Conservation (phyloP, 2,113 vertebrate species). For the Sphyrna mokarran region DNA sequence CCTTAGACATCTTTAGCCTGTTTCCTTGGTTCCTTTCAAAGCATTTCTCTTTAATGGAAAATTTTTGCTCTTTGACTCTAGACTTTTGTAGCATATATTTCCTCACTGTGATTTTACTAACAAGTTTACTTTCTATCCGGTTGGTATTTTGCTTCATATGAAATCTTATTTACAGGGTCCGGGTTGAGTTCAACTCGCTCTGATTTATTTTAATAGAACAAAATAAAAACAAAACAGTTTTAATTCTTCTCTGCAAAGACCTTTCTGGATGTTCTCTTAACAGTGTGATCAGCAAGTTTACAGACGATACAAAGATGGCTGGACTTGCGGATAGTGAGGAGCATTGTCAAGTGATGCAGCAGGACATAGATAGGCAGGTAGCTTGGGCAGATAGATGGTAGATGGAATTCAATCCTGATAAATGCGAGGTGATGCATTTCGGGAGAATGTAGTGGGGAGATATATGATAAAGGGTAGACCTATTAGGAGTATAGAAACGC, state of each 20-base stretch:
- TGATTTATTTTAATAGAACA: not conserved
- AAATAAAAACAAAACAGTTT: not conserved
- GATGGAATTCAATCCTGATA: too few relatives aligned
- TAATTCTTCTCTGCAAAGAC: not conserved
- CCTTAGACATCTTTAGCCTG: not conserved
- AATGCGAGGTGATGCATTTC: too few relatives aligned
- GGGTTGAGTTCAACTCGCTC: not conserved
- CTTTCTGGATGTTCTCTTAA: not conserved
- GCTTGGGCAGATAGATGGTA: too few relatives aligned
- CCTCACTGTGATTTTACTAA: not conserved
- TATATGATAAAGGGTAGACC: too few relatives aligned
- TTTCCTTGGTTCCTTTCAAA: not conserved
- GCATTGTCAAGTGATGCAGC: too few relatives aligned
- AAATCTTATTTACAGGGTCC: not conserved
- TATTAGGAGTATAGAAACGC: too few relatives aligned
- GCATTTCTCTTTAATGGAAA: not conserved
- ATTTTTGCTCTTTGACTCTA: too few relatives aligned
- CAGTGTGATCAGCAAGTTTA: too few relatives aligned
- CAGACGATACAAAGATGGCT: too few relatives aligned
- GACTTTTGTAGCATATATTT: not conserved
- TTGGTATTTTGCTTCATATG: not conserved
- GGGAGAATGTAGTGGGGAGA: too few relatives aligned
- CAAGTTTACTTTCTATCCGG: not conserved
- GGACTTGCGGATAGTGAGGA: too few relatives aligned
- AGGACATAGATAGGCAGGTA: too few relatives aligned